Percentiles rank a stretch among this genome's conserved stretches.
Conservation (phyloP, 2,113 vertebrate species). For the Gorsachius goisagi region DNA sequence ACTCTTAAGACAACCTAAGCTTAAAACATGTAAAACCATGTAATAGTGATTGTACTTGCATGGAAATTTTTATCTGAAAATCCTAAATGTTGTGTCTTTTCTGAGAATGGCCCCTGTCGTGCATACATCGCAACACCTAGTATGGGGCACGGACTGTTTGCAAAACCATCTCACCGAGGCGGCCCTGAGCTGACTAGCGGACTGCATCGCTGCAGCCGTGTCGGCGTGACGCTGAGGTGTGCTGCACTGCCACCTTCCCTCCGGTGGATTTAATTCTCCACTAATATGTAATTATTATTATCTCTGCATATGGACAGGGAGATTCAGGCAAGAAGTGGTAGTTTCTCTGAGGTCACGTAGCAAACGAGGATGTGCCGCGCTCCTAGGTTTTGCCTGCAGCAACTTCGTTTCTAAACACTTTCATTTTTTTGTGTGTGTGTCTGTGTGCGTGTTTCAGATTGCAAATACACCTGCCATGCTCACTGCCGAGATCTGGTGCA, state of each 20-base stretch:
- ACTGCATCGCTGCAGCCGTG: not conserved
- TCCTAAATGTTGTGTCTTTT: not conserved
- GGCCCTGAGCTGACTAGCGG: not conserved
- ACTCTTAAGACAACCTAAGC: not conserved
- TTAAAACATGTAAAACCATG: not conserved
- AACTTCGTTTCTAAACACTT: not conserved
- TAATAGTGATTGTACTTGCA: not conserved
- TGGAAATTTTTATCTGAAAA: not conserved
- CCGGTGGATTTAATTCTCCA: not conserved
- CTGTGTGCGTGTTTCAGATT: constrained; percentile 63
- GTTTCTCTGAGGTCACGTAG: not conserved
- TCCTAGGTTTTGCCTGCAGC: not conserved
- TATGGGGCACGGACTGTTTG: not conserved
- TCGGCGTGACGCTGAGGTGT: not conserved
- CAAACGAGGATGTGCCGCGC: not conserved
- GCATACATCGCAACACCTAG: not conserved
- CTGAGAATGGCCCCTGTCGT: not conserved
- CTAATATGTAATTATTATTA: not conserved
- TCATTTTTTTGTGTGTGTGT: not conserved
- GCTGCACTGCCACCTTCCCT: not conserved
- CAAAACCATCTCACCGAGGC: not conserved
- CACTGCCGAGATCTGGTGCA: constrained; percentile 75
- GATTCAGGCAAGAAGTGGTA: not conserved
- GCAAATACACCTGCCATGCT: constrained; percentile 73
- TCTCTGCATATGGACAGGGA: not conserved